These are phyloP conservation scores for Bufo bufo DNA, from an alignment of 2,113 vertebrate genomes.

Conservation along the genomic window DNA sequence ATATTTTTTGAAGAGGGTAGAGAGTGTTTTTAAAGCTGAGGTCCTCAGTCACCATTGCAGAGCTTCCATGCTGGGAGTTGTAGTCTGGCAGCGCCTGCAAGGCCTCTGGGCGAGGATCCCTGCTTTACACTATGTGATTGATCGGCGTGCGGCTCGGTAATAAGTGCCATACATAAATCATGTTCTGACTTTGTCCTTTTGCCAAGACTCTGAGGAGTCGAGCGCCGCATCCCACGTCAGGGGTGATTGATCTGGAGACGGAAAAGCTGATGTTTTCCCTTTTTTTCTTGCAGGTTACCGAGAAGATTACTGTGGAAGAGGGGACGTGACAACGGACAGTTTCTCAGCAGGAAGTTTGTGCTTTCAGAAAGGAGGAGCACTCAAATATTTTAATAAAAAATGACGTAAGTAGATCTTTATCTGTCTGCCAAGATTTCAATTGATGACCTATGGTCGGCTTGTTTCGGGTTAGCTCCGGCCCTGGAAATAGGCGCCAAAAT, in stretches of 20 bases:
- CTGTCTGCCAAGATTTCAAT: too few relatives aligned
- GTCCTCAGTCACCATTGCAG: too few relatives aligned
- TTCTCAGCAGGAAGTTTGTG: slow-evolving; percentile 91
- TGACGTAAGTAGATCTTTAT: slow-evolving; percentile 77
- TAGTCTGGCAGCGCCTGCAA: not conserved
- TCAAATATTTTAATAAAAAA: slow-evolving; percentile 97
- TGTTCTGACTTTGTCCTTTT: not conserved
- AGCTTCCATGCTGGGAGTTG: not conserved
- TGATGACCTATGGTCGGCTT: too few relatives aligned
- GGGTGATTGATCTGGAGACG: not conserved
- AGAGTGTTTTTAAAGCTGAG: too few relatives aligned
- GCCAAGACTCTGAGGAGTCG: not conserved
- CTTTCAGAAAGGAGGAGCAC: slow-evolving; percentile 86
- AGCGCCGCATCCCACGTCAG: not conserved
- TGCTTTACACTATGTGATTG: not conserved
- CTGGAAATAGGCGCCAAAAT: too few relatives aligned
- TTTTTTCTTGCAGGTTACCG: slow-evolving; percentile 81
- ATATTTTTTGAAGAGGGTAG: too few relatives aligned
- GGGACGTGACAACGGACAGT: slow-evolving; percentile 93
- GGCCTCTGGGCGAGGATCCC: not conserved
- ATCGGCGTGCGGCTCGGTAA: not conserved
- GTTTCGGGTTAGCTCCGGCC: too few relatives aligned
- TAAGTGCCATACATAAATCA: slow-evolving; percentile 1
- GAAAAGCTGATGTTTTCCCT: slow-evolving; percentile 9
- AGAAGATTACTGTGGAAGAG: slow-evolving; percentile 95